Evolutionary conservation across 1,140 invertebrate species (phyloP), one percentile per base, ranked within the genome.

Genomic region (Trichonephila inaurata): DNA sequence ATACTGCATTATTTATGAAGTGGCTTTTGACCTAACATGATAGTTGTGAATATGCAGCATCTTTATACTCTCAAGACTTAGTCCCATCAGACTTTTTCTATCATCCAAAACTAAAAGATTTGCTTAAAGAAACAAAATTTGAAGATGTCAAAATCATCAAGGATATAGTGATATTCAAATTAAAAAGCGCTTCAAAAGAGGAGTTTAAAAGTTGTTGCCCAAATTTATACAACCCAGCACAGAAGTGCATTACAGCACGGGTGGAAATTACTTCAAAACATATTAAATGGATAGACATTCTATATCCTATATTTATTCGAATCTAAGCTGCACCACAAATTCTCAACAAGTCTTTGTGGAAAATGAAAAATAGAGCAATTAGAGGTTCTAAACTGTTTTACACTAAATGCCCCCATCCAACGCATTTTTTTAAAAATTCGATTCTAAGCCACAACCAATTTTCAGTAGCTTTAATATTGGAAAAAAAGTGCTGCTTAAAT

Each of bases 61-160:
- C 64, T 24, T 72, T 18, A 89, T 51, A 51, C 51, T 51, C 51
- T 51, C 7, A 51, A 51, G 10, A 51, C 51, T 10, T 51, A 51
- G 51, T 5, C 0, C 7, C 7, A 0, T 7, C 51, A 72, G 33
- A 40, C 69, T 7, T 51, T 89, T 89, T 14, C 64, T 58, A 44
- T 18, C 72, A 72, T 89, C 87, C 33, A 19, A 89, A 89, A 24
- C 6, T 40, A 40, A 89, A 69, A 89, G 72, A 89, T 44, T 44
- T 16, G 62, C n/a, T 28, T 18, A 28, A 18, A 60, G 60, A 1
- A 88, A 88, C 24, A 88, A 88, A 60, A 88, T 88, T 88, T 64
- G 21, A 88, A 60, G 85, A 88, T 88, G 85, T 64, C 58, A 7
- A 28, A 88, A 24, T 21, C 60, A 88, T 88, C 44, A 88, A 88